Evolutionary conservation across 2,113 vertebrate genomes (phyloP), one percentile per base, ranked within the genome.

Genomic region (Scortum barcoo): DNA sequence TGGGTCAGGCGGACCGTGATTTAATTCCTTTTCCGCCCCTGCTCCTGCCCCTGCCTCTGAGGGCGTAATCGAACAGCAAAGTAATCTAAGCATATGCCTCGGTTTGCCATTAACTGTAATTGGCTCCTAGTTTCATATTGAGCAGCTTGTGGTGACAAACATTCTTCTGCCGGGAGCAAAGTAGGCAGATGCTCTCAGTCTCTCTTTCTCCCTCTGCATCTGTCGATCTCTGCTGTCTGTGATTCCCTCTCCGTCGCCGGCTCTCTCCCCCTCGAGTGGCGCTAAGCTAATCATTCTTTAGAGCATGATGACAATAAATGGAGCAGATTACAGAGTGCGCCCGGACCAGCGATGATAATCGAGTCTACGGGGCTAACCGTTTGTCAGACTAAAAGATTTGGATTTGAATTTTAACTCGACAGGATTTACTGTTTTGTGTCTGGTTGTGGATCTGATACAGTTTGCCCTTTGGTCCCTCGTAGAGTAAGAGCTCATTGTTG

Each of bases 101-200:
- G 61, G 90, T 88, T 89, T 90, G 74, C 74, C 86, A 85, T 92
- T 86, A 86, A 90, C 76, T 80, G 76, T 91, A 87, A 90, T 89
- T 91, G 81, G 57, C 72, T 89, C 62, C 50, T 75, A 76, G 68
- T 19, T 83, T 76, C 51, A 50, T 66, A 65, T 83, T 76, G 74
- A 92, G 78, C 85, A 85, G 86, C 81, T 88, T 85, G 82, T 71
- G 73, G 76, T 86, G 78, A 89, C 80, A 84, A 84, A 86, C 77
- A 60, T 81, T 83, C 40, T 72, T 82, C 80, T 50, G 70, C 87
- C 50, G 72, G 76, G 79, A 84, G 87, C 71, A 30, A 78, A 74
- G 48, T 38, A 57, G 67, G 72, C 90, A 80, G 83, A 87, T 91
- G 89, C 58, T 84, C 13, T 60, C 0, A 0, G 60, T 83, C 28